These are phyloP conservation scores for Uloborus diversus DNA, from an alignment of 1,140 invertebrate genomes.

Conservation along the genomic window DNA sequence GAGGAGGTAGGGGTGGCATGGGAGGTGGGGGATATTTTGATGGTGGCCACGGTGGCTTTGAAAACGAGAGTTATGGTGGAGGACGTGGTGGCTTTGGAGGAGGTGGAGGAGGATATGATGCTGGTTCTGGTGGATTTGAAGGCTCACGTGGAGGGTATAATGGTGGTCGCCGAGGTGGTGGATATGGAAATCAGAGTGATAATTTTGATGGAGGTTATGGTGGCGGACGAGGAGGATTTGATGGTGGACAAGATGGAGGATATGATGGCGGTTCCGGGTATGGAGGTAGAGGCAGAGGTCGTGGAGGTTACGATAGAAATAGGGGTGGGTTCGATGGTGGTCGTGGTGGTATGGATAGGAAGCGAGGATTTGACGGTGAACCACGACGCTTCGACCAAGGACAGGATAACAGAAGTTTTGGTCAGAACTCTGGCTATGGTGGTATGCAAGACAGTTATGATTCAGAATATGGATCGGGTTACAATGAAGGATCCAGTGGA, in stretches of 20 bases:
- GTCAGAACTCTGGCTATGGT: not conserved
- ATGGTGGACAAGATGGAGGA: constrained; percentile 56
- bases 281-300: constrained; percentile 3
- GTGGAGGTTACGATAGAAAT: constrained; percentile 48
- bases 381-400: not conserved
- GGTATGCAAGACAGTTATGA: not conserved
- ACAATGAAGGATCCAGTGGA: not conserved
- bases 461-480: not conserved
- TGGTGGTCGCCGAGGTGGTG: not conserved
- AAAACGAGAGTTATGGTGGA: constrained; percentile 42
- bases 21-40: not conserved
- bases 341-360: constrained; percentile 7
- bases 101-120: constrained; percentile 27
- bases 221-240: constrained; percentile 11
- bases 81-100: not conserved
- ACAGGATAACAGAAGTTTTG: not conserved
- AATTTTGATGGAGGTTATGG: constrained; percentile 17
- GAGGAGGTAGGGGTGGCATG: not conserved
- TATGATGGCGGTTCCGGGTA: constrained; percentile 10
- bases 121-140: constrained; percentile 5
- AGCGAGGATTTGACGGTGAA: constrained; percentile 19
- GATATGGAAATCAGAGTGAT: not conserved
- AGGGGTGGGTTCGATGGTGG: not conserved
- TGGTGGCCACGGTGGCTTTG: not conserved
- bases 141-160: constrained; percentile 1